phyloP scores from a whole-genome alignment of 2,888 invertebrate species.

The Harpalus rubripes region DNA sequence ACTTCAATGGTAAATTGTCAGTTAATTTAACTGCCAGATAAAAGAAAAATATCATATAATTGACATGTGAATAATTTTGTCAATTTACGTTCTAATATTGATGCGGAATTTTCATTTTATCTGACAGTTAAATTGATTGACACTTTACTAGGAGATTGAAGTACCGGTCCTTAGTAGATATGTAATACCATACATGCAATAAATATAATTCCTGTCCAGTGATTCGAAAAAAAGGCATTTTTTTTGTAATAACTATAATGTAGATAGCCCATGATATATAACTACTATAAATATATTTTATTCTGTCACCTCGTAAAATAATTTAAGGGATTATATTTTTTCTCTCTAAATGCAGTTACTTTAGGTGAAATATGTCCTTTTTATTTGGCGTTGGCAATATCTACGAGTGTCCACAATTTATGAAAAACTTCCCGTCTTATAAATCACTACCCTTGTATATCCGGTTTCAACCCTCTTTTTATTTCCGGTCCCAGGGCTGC shows the following conservation, averaged over 20 bases:
- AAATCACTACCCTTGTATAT: conserved; percentile 42
- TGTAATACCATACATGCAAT: no score
- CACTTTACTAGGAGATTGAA: no score
- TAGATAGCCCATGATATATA: background rate
- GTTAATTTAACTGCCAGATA: no score
- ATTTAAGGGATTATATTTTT: conserved; percentile 2
- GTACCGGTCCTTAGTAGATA: no score
- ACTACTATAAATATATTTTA: background rate
- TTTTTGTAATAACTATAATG: background rate
- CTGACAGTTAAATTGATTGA: no score
- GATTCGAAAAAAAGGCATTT: background rate
- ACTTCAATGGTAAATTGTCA: no score
- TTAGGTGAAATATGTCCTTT: background rate
- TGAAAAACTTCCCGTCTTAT: conserved; percentile 35
- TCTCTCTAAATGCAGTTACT: background rate
- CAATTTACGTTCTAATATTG: no score
- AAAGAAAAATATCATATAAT: no score
- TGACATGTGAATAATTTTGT: no score
- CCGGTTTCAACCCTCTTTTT: conserved; percentile 21
- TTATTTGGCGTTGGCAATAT: conserved; percentile 21
- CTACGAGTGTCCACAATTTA: conserved; percentile 20
- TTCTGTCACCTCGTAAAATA: background rate
- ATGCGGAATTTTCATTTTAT: no score
- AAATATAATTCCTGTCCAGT: background rate
- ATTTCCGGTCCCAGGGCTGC: conserved; percentile 14